These are phyloP conservation scores for Prionace glauca DNA, from an alignment of 2,797 vertebrate genomes.

Conservation along the genomic window DNA sequence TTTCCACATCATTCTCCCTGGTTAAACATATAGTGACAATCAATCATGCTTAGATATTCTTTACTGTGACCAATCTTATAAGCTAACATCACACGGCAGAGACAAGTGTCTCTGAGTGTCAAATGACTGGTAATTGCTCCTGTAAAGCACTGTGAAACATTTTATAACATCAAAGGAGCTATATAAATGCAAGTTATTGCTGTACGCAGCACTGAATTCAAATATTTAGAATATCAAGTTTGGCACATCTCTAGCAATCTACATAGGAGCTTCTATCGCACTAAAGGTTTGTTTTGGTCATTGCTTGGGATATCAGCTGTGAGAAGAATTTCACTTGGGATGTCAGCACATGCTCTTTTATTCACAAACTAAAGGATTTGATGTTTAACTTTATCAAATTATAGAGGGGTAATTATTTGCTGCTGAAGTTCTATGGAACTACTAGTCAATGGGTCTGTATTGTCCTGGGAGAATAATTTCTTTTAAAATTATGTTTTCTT, in stretches of 20 bases:
- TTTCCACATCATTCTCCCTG: not conserved
- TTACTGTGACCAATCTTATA: not conserved
- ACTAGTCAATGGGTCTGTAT: not conserved
- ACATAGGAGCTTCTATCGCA: not conserved
- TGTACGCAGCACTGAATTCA: not conserved
- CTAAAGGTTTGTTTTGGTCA: not conserved
- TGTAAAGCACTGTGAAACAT: not conserved
- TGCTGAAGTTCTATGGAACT: not conserved
- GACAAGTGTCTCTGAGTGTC: not conserved
- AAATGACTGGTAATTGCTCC: not conserved
- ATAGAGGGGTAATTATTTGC: not conserved
- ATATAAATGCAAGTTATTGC: not conserved
- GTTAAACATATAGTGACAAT: not conserved
- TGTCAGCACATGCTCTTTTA: not conserved
- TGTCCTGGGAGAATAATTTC: too few relatives aligned
- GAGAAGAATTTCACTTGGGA: not conserved
- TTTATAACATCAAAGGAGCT: not conserved
- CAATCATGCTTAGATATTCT: not conserved
- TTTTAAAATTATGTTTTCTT: too few relatives aligned
- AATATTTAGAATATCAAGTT: not conserved
- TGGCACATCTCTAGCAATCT: not conserved
- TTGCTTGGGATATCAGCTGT: not conserved
- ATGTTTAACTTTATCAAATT: not conserved
- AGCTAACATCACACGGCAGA: too few relatives aligned
- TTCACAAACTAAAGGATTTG: not conserved